These are phyloP conservation scores for Acleris literana DNA, from an alignment of 2,888 invertebrate genomes.

Conservation along the genomic window DNA sequence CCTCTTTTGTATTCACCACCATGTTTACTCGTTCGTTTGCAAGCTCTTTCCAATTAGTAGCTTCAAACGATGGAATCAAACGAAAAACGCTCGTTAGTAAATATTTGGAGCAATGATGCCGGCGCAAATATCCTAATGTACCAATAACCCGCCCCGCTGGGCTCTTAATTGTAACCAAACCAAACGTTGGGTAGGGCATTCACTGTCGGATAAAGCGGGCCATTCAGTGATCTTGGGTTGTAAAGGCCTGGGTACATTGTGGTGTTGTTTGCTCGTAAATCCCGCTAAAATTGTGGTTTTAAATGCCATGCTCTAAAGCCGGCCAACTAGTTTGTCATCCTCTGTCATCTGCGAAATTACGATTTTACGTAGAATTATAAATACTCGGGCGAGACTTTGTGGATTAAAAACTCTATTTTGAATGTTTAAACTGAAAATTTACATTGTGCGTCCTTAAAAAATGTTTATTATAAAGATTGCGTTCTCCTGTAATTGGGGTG, in stretches of 20 bases:
- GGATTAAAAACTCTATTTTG: too few species aligned
- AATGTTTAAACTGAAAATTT: too few species aligned
- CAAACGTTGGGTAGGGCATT: neutral
- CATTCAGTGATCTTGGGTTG: neutral
- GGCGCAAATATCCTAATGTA: neutral
- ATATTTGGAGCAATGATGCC: constrained; percentile 21
- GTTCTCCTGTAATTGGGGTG: too few species aligned
- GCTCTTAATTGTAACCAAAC: neutral
- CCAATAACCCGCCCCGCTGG: constrained; percentile 2
- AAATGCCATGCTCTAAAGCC: too few species aligned
- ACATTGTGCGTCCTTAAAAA: too few species aligned
- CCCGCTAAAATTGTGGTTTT: too few species aligned
- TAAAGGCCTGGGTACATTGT: neutral
- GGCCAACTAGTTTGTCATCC: too few species aligned
- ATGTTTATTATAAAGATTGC: too few species aligned
- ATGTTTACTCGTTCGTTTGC: neutral
- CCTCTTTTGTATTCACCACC: neutral
- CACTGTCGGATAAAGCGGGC: neutral
- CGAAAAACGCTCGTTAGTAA: constrained; percentile 28
- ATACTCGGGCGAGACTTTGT: too few species aligned
- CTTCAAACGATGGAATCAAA: constrained; percentile 5
- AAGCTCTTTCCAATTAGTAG: constrained; percentile 12
- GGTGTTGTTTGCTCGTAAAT: neutral
- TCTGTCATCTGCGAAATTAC: too few species aligned
- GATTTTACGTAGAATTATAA: too few species aligned